phyloP scores from a whole-genome alignment of 2,797 vertebrate genomes.

The Champsocephalus esox region DNA sequence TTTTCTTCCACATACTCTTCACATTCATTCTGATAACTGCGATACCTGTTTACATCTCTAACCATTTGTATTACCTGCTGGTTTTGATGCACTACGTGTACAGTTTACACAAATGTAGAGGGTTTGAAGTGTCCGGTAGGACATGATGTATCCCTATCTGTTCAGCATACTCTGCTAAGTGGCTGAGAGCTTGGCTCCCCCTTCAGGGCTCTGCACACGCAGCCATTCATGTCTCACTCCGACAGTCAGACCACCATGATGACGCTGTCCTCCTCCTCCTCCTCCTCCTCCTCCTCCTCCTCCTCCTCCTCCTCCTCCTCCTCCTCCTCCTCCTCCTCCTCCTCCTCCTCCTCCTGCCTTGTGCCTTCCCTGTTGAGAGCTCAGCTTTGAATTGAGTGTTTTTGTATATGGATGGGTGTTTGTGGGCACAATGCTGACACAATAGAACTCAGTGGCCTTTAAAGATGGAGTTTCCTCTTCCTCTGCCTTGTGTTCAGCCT shows the following conservation, averaged over 20 bases:
- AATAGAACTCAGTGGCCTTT: constrained; percentile 10
- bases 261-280: constrained; percentile 66
- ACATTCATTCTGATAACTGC: constrained; percentile 28
- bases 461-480: constrained; percentile 20
- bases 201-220: constrained; percentile 72
- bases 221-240: constrained; percentile 77
- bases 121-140: constrained; percentile 22
- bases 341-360: constrained; percentile 29
- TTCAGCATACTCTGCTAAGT: constrained; percentile 64
- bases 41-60: constrained; percentile 13
- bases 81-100: constrained; percentile 9
- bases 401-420: constrained; percentile 17
- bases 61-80: not conserved
- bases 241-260: constrained; percentile 80
- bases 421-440: not conserved
- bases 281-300: constrained; percentile 46
- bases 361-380: constrained; percentile 42
- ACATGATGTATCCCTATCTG: constrained; percentile 66
- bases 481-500: constrained; percentile 21
- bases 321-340: constrained; percentile 46
- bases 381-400: constrained; percentile 41
- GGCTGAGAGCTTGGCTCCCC: constrained; percentile 73
- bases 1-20: constrained; percentile 41
- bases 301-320: not conserved
- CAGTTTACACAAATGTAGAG: not conserved